Evolutionary conservation across 2,888 invertebrate species (phyloP).

Genomic region (Mesorhabditis sp.): DNA sequence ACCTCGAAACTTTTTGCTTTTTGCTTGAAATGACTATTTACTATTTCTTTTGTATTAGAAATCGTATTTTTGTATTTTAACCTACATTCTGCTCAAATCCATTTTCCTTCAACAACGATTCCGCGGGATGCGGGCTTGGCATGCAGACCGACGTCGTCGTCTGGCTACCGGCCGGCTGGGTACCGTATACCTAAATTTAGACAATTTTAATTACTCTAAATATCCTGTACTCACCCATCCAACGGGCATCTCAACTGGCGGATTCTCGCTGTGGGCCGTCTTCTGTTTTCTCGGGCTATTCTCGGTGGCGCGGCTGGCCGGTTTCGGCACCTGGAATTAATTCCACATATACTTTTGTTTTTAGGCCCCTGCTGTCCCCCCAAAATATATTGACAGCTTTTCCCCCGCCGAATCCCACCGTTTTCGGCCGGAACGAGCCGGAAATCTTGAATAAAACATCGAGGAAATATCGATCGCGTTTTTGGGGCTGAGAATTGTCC

Average conservation of each 20-base stretch:
- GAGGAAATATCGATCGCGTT: too few species aligned
- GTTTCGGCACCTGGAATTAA: constrained; percentile 65
- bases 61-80: neutral
- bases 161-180: constrained; percentile 30
- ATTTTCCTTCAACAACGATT: constrained; percentile 86
- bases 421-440: too few species aligned
- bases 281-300: constrained; percentile 73
- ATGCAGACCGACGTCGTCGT: constrained; percentile 34
- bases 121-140: constrained; percentile 75
- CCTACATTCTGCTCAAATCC: constrained; percentile 84
- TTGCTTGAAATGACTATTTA: too few species aligned
- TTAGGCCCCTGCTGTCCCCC: too few species aligned
- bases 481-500: too few species aligned
- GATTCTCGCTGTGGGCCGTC: constrained; percentile 71
- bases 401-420: too few species aligned
- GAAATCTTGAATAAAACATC: too few species aligned
- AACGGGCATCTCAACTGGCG: constrained; percentile 84
- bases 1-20: too few species aligned
- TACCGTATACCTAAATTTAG: constrained; percentile 8
- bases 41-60: too few species aligned
- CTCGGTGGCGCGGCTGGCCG: constrained; percentile 60
- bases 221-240: constrained; percentile 78
- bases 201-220: neutral
- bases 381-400: too few species aligned
- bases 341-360: too few species aligned